phyloP scores from a whole-genome alignment of 1,140 invertebrate species.

The Habropoda laboriosa region DNA sequence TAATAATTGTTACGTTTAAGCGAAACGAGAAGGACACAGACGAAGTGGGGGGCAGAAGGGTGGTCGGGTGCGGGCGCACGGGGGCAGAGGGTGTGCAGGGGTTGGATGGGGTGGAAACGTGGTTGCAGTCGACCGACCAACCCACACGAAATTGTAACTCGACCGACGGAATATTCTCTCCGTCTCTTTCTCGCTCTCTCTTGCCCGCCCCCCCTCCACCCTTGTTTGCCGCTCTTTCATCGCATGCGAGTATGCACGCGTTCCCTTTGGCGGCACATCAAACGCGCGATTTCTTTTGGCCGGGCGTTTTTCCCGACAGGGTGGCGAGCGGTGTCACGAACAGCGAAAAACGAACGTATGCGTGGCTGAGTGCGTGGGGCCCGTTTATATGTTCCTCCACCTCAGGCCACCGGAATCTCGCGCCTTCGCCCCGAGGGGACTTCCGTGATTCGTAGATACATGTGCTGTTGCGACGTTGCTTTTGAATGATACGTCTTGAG shows the following conservation, averaged over 20 bases:
- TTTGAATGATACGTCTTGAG: too few species aligned
- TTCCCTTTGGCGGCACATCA: slow-evolving; percentile 79
- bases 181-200: slow-evolving; percentile 52
- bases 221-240: slow-evolving; percentile 27
- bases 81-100: neutral
- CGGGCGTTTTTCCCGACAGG: slow-evolving; percentile 56
- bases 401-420: neutral
- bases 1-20: slow-evolving; percentile 71
- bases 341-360: slow-evolving; percentile 59
- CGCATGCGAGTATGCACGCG: slow-evolving; percentile 60
- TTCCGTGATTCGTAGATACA: neutral
- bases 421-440: neutral
- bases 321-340: slow-evolving; percentile 71
- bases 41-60: neutral
- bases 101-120: slow-evolving; percentile 44
- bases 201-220: slow-evolving; percentile 42
- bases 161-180: slow-evolving; percentile 62
- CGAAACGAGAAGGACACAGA: slow-evolving; percentile 43
- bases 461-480: neutral
- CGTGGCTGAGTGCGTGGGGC: neutral
- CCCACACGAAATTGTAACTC: slow-evolving; percentile 73
- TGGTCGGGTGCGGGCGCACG: too few species aligned
- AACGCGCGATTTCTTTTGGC: slow-evolving; percentile 78
- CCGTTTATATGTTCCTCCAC: slow-evolving; percentile 1
- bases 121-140: slow-evolving; percentile 64